phyloP scores from a whole-genome alignment of 1,140 invertebrate genomes.

The Parapsyche elsis region DNA sequence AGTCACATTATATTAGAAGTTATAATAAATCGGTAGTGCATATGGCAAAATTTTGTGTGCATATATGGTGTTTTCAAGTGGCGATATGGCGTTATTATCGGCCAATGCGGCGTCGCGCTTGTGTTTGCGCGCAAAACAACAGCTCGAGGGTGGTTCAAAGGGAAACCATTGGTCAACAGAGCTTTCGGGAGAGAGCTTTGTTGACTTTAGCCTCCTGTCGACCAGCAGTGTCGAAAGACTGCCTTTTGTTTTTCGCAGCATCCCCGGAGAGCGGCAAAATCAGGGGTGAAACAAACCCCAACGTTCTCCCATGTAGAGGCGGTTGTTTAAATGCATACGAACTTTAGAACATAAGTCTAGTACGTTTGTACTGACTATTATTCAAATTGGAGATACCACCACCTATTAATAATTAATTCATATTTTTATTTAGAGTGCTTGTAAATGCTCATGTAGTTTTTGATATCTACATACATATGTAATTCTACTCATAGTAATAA shows the following conservation, averaged over 20 bases:
- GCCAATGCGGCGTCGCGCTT: constrained; percentile 39
- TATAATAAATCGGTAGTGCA: too few relatives aligned
- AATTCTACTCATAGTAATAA: too few relatives aligned
- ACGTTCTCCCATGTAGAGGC: background rate
- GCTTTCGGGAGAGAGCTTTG: constrained; percentile 32
- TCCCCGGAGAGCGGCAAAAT: background rate
- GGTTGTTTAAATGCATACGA: too few relatives aligned
- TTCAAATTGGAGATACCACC: too few relatives aligned
- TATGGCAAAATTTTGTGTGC: background rate
- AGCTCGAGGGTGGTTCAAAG: constrained; percentile 12
- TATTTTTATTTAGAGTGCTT: too few relatives aligned
- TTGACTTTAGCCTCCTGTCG: constrained; percentile 33
- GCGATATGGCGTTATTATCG: background rate
- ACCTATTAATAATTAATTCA: too few relatives aligned
- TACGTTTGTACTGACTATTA: too few relatives aligned
- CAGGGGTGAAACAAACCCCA: background rate
- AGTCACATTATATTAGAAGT: too few relatives aligned
- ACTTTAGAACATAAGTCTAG: too few relatives aligned
- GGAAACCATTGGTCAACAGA: constrained; percentile 54
- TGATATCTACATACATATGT: too few relatives aligned
- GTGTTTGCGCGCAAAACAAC: constrained; percentile 43
- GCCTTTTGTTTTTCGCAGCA: constrained; percentile 35
- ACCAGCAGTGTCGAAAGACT: background rate
- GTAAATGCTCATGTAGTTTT: too few relatives aligned
- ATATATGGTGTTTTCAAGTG: background rate